Evolutionary conservation across 53 echinoderm and acorn worm species (phyloP), one percentile per base, ranked within the genome.

Genomic region (Apostichopus leukothele): DNA sequence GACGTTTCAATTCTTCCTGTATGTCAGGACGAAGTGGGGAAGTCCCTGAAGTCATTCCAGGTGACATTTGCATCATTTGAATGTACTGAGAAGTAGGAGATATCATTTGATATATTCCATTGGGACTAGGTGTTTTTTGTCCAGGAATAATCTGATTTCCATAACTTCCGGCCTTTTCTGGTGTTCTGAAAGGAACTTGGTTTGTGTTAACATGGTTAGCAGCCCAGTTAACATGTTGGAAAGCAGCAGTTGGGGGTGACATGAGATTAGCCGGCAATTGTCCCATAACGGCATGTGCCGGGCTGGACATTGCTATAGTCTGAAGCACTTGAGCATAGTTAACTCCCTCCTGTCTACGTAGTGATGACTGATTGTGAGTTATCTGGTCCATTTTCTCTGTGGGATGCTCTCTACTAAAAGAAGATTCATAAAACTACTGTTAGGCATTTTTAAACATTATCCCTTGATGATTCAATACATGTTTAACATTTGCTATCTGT

Each of bases 1-100:
- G 51, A 50, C 93, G 76, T 53, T 88, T 89, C 61, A 93, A 61
- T 67, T 93, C 93, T 13, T 89, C 78, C 13, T 90, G 60, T 11
- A 90, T 75, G 0, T 90, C 63, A 50, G 13, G 26, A 67, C 20
- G 7, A 9, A 66, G 67, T 25, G 67, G 85, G 27, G 67, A 85
- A 14, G n/a, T 67, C 85, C 67, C 85, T 51, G 67, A 85, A 0
- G 39, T 85, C 67, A 66, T 22, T 63, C 85, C 50, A 11, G 84
- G 84, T 1, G 85, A 67, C 9, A 50, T 26, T 67, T 39, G 63
- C 50, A 85, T 22, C 12, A 79, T 50, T 39, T 77, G 77, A 6
- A 50, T 39, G 18, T 77, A 9, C 77, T 77, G 77, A 63, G 63
- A 11, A 63, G 63, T 63, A 63, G 63, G 63, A 11, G 63, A 63